These are phyloP conservation scores for Drosophila putrida DNA, from an alignment of 2,888 invertebrate genomes.

Conservation along the genomic window DNA sequence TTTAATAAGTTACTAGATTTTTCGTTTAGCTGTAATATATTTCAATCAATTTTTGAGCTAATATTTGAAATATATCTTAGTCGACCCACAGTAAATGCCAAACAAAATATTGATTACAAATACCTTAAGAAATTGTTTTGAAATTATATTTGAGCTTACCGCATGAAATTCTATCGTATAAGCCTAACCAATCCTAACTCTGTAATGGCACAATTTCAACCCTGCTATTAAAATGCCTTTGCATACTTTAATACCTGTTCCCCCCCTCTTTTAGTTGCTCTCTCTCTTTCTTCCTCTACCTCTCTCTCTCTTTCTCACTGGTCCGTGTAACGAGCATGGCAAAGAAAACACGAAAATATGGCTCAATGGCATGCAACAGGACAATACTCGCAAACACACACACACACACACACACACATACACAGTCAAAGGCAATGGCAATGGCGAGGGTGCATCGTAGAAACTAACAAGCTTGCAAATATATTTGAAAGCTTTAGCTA, in stretches of 20 bases:
- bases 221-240: slow-evolving; percentile 55
- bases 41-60: not conserved
- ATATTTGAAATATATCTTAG: not conserved
- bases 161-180: slow-evolving; percentile 13
- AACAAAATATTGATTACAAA: slow-evolving; percentile 10
- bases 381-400: slow-evolving; percentile 44
- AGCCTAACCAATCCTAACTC: slow-evolving; percentile 6
- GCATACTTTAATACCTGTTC: slow-evolving; percentile 29
- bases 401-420: slow-evolving; percentile 32
- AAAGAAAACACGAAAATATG: slow-evolving; percentile 71
- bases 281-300: slow-evolving; percentile 8
- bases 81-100: not conserved
- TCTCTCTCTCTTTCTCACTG: slow-evolving; percentile 11
- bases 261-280: not conserved
- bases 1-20: too few species aligned
- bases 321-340: slow-evolving; percentile 52
- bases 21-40: not conserved
- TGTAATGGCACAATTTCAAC: slow-evolving; percentile 5
- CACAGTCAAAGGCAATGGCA: slow-evolving; percentile 20
- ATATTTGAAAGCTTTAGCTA: slow-evolving; percentile 72
- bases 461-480: slow-evolving; percentile 75
- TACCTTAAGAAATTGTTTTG: slow-evolving; percentile 1
- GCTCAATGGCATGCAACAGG: slow-evolving; percentile 81
- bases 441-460: slow-evolving; percentile 55
- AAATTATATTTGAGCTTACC: slow-evolving; percentile 9